Evolutionary conservation across 2,888 invertebrate species (phyloP), one percentile per base, ranked within the genome.

Genomic region (Chironomus tentans): DNA sequence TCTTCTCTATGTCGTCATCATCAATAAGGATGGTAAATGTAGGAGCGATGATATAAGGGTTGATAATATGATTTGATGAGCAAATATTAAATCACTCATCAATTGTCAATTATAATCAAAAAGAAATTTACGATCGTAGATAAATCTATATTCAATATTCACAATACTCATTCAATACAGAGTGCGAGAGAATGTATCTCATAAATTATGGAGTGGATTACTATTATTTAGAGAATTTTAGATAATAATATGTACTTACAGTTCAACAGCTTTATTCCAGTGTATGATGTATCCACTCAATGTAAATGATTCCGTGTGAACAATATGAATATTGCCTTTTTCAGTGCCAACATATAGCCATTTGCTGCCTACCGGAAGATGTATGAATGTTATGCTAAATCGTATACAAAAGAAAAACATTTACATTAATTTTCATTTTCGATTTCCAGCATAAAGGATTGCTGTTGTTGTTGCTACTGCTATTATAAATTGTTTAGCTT

Each of bases 261-360:
- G 89, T 91, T 98, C 99, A 85, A 99, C 98, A 81, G 98, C 97
- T 88, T 99, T 99, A 88, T 99, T 99, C 99, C 99, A 99, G 89
- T 98, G 98, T 88, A 99, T 97, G 85, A 97, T 90, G 87, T 99
- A 99, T 79, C 98, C 97, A 82, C 97, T 97, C 81, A 99, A 90
- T 81, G 91, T 88, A 87, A 99, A 99, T 80, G 92, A 92, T 86
- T 98, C 98, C 81, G 98, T 92, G 86, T 98, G 94, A 82, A 98
- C 94, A 79, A 98, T 90, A 86, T 99, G 97, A 81, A 98, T 93
- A 87, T 99, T 99, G 79, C 99, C 99, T 80, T 94, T 89, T 85
- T 98, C 98, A 77, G 98, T 97, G 80, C 99, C 99, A 80, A 98
- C 92, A 87, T 98, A 97, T 81, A 98, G 86, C 98, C 98, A 99